Evolutionary conservation across 2,888 invertebrate genomes (phyloP), one percentile per base, ranked within the genome.

Genomic region (Drosophila percnosoma): DNA sequence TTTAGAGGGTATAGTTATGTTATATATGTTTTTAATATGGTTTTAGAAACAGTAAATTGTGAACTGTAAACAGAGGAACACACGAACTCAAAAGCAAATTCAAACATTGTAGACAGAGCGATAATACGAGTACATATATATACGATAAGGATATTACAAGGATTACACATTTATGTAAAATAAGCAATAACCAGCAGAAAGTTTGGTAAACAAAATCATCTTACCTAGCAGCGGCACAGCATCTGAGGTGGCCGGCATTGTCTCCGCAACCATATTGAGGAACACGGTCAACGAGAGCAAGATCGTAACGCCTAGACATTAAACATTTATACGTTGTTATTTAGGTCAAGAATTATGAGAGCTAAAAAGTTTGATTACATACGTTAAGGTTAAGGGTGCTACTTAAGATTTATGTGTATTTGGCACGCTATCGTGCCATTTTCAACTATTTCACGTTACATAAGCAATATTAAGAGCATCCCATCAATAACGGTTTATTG

Each of bases 251-350:
- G 98, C 98, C 89, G 99, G 99, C 98, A 99, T 98, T 93, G 98
- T 98, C 94, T 99, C 99, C 89, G 99, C 98, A 91, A 99, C 98
- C 97, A 99, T 98, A 94, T 99, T 98, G 93, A 99, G 95, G 95
- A 99, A 99, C 94, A 99, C 99, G 94, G 99, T 99, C 94, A 99
- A 95, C 91, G 99, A 99, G 93, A 99, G 96, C 91, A 99, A 95
- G 94, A 99, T 99, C 91, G 99, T 99, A 87, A 99, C 98, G 94
- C 98, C 98, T 98, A 94, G 45, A 88, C 65, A 74, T 77, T 51
- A 52, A 63, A 38, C 73, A 60, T 61, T 31, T 6, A 53, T 24
- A 7, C 34, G 21, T 2, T 62, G 13, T 29, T 21, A 52, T 31
- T 48, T 36, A 13, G 18, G 13, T 21, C 6, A 27, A 21, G 24